phyloP scores from a whole-genome alignment of 2,113 vertebrate species.

The Daphoenositta chrysoptera region DNA sequence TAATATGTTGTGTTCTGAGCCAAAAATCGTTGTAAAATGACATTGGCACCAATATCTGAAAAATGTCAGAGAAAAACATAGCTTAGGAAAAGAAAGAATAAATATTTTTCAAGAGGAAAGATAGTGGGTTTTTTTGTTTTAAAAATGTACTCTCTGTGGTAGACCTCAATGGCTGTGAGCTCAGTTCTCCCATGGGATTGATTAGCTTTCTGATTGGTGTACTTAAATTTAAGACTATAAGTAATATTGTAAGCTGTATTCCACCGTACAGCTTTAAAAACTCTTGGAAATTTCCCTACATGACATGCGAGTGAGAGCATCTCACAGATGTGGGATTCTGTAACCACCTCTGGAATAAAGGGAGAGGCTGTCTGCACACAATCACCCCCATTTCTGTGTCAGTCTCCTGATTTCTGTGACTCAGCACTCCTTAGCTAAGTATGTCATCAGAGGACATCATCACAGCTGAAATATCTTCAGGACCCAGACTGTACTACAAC shows the following conservation, averaged over 20 bases:
- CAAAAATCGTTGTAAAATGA: slow-evolving; percentile 51
- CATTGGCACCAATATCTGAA: slow-evolving; percentile 48
- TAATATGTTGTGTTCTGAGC: neutral
- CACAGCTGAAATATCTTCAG: neutral
- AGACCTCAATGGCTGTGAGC: neutral
- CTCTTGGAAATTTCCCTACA: neutral
- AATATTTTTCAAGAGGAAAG: slow-evolving; percentile 28
- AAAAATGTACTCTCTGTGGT: neutral
- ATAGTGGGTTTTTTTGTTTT: neutral
- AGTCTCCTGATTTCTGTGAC: neutral
- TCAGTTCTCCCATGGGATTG: neutral
- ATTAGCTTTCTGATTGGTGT: neutral
- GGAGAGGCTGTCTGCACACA: neutral
- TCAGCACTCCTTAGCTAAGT: neutral
- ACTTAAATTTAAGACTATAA: neutral
- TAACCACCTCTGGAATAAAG: neutral
- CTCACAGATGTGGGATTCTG: neutral
- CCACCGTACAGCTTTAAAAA: neutral
- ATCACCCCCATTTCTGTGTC: neutral
- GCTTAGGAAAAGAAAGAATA: slow-evolving; percentile 31
- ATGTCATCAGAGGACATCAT: neutral
- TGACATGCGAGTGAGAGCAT: neutral
- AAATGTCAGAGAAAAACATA: slow-evolving; percentile 45
- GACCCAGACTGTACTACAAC: neutral
- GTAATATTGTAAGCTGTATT: neutral